phyloP scores from a whole-genome alignment of 2,797 vertebrate species.

The Epinephelus awoara region DNA sequence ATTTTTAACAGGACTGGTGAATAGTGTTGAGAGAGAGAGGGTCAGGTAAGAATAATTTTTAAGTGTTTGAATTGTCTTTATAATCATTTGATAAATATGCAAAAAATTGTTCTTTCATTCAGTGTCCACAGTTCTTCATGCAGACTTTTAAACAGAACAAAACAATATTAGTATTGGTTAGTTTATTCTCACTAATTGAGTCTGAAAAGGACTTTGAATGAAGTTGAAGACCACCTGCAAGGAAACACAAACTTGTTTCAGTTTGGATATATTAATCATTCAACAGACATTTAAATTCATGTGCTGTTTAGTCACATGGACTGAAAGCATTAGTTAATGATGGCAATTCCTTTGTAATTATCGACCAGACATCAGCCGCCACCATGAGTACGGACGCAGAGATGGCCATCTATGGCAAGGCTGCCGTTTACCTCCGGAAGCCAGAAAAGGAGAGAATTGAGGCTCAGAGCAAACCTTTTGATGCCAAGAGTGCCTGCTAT shows the following conservation, averaged over 20 bases:
- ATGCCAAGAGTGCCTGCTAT: constrained; percentile 89
- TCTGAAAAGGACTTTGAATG: no score
- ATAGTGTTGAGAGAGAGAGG: constrained; percentile 12
- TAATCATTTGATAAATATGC: not conserved
- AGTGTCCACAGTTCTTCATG: not conserved
- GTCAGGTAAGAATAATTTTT: constrained; percentile 30
- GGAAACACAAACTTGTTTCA: no score
- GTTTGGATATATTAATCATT: no score
- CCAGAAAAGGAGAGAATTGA: constrained; percentile 90
- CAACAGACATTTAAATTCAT: no score
- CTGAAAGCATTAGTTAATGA: no score
- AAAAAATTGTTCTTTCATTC: not conserved
- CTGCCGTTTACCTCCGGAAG: constrained; percentile 88
- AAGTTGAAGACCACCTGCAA: no score
- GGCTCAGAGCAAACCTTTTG: constrained; percentile 89
- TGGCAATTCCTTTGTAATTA: no score
- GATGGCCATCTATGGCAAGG: constrained; percentile 88
- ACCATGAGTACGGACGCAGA: constrained; percentile 87
- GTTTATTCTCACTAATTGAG: no score
- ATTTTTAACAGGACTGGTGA: constrained; percentile 44
- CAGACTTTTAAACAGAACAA: not conserved
- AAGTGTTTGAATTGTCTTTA: no score
- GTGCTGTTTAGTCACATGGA: no score
- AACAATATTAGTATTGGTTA: not conserved
- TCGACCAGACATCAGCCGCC: constrained; percentile 53